phyloP scores from a whole-genome alignment of 2,888 invertebrate genomes.

The Eilema griseolum region DNA sequence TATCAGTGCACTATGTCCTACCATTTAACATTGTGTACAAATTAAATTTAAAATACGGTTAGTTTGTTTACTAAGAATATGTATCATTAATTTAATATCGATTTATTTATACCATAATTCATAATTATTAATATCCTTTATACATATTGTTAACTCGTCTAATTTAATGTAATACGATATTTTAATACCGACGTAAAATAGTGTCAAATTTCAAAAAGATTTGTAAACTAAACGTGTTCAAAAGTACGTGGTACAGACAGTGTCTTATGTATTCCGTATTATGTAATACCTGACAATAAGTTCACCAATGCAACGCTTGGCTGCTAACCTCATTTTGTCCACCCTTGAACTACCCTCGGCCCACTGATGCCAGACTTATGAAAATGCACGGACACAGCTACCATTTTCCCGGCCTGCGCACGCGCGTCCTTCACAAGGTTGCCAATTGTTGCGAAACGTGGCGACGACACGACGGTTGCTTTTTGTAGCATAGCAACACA shows the following conservation, averaged over 20 bases:
- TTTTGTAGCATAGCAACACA: slow-evolving; percentile 14
- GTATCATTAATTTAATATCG: too few relatives aligned
- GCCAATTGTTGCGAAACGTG: slow-evolving; percentile 68
- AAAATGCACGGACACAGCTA: slow-evolving; percentile 58
- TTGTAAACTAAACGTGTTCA: not conserved
- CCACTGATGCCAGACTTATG: slow-evolving; percentile 50
- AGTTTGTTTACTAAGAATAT: too few relatives aligned
- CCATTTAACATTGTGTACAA: too few relatives aligned
- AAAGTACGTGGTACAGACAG: not conserved
- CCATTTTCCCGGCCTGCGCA: slow-evolving; percentile 68
- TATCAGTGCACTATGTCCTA: too few relatives aligned
- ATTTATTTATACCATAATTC: too few relatives aligned
- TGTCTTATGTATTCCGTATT: not conserved
- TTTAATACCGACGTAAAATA: too few relatives aligned
- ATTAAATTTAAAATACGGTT: too few relatives aligned
- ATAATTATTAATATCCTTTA: too few relatives aligned
- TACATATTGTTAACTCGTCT: too few relatives aligned
- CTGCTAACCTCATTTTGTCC: slow-evolving; percentile 30
- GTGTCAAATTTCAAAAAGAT: too few relatives aligned
- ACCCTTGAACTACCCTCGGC: slow-evolving; percentile 56
- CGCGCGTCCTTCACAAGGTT: slow-evolving; percentile 81
- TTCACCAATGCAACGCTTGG: slow-evolving; percentile 5
- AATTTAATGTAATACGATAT: too few relatives aligned
- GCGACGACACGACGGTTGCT: slow-evolving; percentile 18
- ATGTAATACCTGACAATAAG: slow-evolving; percentile 13